phyloP scores from a whole-genome alignment of 1,140 invertebrate genomes.

The Pararge aegeria region DNA sequence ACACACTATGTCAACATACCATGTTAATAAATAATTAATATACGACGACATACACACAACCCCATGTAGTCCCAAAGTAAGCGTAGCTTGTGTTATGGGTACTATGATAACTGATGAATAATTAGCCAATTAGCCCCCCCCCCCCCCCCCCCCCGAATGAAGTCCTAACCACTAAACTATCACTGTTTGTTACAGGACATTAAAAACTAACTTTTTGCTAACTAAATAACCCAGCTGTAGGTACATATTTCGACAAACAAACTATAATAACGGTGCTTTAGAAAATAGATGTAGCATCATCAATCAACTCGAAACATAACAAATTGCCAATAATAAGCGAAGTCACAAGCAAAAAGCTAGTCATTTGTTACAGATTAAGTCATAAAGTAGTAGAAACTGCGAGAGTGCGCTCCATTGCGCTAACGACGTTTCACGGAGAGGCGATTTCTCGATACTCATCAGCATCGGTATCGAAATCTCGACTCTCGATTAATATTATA shows the following conservation, averaged over 20 bases:
- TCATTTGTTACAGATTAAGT: conserved; percentile 13
- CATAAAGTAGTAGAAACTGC: conserved; percentile 10
- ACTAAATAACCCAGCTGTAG: neutral
- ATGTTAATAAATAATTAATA: too few species aligned
- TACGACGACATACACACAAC: too few species aligned
- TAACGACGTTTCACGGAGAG: conserved; percentile 9
- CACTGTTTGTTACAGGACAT: too few species aligned
- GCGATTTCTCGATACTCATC: conserved; percentile 8
- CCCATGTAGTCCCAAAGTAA: too few species aligned
- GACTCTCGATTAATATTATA: conserved; percentile 1
- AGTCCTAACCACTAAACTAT: too few species aligned
- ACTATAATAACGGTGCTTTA: conserved; percentile 2
- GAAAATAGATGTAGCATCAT: conserved; percentile 7
- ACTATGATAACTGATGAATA: too few species aligned
- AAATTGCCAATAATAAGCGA: conserved; percentile 11
- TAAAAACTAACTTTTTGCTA: too few species aligned
- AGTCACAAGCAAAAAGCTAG: conserved; percentile 10
- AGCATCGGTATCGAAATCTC: neutral
- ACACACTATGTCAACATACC: too few species aligned
- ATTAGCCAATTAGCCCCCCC: too few species aligned
- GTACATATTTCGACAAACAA: conserved; percentile 1
- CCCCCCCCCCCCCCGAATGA: too few species aligned
- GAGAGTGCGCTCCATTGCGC: neutral
- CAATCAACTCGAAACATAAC: conserved; percentile 11
- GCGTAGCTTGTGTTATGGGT: too few species aligned